Percentiles rank a stretch among this genome's conserved stretches.
phyloP scores from a whole-genome alignment of 2,113 vertebrate species.

The Halcyon malimbica region DNA sequence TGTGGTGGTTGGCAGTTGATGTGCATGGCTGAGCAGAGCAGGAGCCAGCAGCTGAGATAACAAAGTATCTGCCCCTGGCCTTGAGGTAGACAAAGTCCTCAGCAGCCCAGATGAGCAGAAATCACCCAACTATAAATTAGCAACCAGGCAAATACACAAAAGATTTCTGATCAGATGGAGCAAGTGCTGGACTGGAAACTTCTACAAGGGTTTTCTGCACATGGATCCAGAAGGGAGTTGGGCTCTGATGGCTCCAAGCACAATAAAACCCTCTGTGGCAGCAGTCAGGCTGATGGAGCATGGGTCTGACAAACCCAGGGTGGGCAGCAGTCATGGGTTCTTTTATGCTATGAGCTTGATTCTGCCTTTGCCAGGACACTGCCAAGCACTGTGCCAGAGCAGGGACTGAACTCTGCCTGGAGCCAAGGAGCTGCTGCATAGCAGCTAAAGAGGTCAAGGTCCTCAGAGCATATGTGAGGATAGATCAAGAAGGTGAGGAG shows the following conservation, averaged over 20 bases:
- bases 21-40: neutral
- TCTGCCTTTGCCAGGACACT: neutral
- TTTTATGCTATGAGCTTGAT: neutral
- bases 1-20: accelerated
- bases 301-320: neutral
- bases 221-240: neutral
- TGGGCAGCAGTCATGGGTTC: neutral
- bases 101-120: neutral
- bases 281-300: accelerated
- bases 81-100: neutral
- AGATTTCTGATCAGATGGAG: neutral
- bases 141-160: neutral
- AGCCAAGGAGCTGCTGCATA: neutral
- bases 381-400: neutral
- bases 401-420: neutral
- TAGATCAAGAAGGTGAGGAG: neutral
- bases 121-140: neutral
- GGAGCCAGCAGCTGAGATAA: neutral
- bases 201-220: neutral
- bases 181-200: neutral
- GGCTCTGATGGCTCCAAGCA: neutral
- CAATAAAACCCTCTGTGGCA: neutral
- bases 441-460: neutral
- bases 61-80: neutral
- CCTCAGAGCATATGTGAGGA: neutral